Evolutionary conservation across 2,888 invertebrate species (phyloP), one percentile per base, ranked within the genome.

Genomic region (Minunthozetes semirufus): DNA sequence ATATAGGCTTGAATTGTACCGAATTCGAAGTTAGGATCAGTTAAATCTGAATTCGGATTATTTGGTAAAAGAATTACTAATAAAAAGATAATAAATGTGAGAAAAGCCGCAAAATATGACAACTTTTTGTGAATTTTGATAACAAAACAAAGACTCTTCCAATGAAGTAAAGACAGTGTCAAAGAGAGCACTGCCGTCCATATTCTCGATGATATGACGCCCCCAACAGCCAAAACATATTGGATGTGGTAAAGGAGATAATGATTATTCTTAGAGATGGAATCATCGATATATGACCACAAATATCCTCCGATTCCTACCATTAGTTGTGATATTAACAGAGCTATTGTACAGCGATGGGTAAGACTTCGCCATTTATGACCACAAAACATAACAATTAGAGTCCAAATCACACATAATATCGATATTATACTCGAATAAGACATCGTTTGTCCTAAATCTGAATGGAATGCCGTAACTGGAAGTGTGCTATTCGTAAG

Each of bases 131-230:
- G 89, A 1, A 93, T 81, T 72, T 89, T 89, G 38, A 91, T 84
- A 75, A 93, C 89, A 82, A 90, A 92, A 80, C 92, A 90, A 3
- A 93, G 86, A 77, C 93, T 93, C 75, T 91, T 88, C 77, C 90
- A 90, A 83, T 93, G 72, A 22, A 83, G 78, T 27, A 82, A 74
- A 53, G 81, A 81, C 1, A 83, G 75, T 1, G 80, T 79, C 2
- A 82, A 33, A 3, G 82, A 81, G 19, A 83, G 77, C 38, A 81
- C 77, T 19, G 81, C 80, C 8, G 81, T 80, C 80, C 81, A 82
- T 75, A 81, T 80, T 53, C 82, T 79, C 3, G 81, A 78, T 4
- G 81, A 78, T 72, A 82, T 79, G 5, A 81, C 79, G 0, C 83
- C 82, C 3, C 76, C 77, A 27, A 72, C 74, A 22, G 77, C 70